These are phyloP conservation scores for Bolinopsis microptera DNA, from an alignment of 37 sponge, comb jelly and placozoan species.

Conservation along the genomic window DNA sequence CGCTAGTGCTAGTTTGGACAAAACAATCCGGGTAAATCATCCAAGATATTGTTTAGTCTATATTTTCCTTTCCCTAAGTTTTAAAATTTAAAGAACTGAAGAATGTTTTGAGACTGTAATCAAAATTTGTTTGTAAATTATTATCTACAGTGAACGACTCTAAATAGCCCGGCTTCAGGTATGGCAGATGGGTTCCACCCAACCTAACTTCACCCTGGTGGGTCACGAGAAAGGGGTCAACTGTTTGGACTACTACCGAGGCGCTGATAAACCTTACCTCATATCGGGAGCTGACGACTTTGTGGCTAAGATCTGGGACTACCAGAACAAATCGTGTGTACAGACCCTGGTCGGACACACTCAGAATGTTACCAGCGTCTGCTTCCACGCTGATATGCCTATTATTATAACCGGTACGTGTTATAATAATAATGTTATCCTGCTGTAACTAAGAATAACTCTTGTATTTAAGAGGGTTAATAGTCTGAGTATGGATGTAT, in stretches of 20 bases:
- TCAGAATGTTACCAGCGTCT: constrained; percentile 90
- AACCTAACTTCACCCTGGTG: constrained; percentile 97
- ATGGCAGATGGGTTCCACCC: constrained; percentile 91
- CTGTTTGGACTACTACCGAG: constrained; percentile 94
- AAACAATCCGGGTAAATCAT: constrained; percentile 85
- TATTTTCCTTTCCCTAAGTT: background rate
- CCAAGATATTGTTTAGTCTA: background rate
- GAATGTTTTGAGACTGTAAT: too few relatives aligned
- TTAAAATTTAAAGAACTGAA: too few relatives aligned
- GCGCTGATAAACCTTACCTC: constrained; percentile 97
- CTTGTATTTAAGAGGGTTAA: too few relatives aligned
- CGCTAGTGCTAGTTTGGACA: constrained; percentile 92
- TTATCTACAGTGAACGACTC: too few relatives aligned
- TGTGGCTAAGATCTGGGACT: constrained; percentile 90
- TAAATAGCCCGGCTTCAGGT: too few relatives aligned
- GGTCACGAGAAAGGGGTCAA: constrained; percentile 98
- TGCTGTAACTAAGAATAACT: too few relatives aligned
- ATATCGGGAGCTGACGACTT: constrained; percentile 97
- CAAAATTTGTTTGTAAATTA: too few relatives aligned
- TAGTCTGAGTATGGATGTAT: too few relatives aligned
- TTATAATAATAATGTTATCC: too few relatives aligned
- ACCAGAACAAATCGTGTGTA: constrained; percentile 95
- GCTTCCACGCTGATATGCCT: constrained; percentile 95
- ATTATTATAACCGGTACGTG: constrained; percentile 79
- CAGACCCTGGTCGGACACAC: constrained; percentile 95